Evolutionary conservation across 2,113 vertebrate species (phyloP).

Genomic region (Saguinus midas): DNA sequence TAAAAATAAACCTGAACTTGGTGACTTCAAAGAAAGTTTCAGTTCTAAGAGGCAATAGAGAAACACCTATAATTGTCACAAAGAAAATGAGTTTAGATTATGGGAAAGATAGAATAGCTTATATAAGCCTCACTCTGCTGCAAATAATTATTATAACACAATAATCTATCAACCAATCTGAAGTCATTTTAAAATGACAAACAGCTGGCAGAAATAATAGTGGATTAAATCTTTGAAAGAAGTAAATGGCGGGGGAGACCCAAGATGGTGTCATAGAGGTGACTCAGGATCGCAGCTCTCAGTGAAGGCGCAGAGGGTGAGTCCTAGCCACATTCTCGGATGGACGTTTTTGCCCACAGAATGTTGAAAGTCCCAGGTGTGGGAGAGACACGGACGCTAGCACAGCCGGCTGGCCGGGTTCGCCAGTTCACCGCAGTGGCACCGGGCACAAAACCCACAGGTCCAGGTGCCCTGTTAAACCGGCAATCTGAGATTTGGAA

Average conservation of each 20-base stretch:
- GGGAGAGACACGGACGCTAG: too few species aligned
- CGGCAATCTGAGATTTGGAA: too few species aligned
- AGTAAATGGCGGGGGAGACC: neutral
- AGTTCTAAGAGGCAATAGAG: neutral
- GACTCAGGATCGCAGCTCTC: too few species aligned
- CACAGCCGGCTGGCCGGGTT: too few species aligned
- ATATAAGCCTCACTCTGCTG: neutral
- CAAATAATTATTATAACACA: constrained; percentile 29
- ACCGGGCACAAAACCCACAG: too few species aligned
- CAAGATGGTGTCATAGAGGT: too few species aligned
- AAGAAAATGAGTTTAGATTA: neutral
- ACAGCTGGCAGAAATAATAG: neutral
- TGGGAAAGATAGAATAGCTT: neutral
- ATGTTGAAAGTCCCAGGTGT: too few species aligned
- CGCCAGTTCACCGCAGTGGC: too few species aligned
- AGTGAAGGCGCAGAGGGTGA: too few species aligned
- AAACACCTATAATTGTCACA: neutral
- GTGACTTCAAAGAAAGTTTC: neutral
- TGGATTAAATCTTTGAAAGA: neutral
- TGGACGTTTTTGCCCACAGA: too few species aligned
- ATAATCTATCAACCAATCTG: neutral
- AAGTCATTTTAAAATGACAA: neutral
- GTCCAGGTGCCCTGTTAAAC: too few species aligned
- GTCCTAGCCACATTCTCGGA: too few species aligned
- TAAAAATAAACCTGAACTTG: neutral